Percentiles rank a stretch among this genome's conserved stretches.
Evolutionary conservation across 1,140 invertebrate genomes (phyloP).

Genomic region (Temnothorax curvispinosus): DNA sequence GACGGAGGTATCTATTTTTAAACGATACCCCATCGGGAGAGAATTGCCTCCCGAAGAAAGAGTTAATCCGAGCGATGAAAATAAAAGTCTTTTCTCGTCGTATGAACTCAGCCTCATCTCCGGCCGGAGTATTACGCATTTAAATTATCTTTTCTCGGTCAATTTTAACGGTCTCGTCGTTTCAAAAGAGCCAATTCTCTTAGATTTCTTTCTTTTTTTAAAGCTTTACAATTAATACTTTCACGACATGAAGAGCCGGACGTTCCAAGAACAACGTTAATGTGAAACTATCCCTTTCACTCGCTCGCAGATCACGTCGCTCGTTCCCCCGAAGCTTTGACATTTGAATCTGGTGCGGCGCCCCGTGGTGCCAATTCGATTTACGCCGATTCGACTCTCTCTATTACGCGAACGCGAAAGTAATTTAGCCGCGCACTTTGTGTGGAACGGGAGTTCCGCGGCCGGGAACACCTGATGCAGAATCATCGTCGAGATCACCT

Average conservation of each 20-base stretch:
- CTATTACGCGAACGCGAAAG: slow-evolving; percentile 50
- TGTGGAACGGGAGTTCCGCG: slow-evolving; percentile 30
- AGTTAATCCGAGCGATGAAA: slow-evolving; percentile 14
- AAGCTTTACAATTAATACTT: background rate
- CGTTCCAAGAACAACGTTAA: background rate
- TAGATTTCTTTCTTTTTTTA: background rate
- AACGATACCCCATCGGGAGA: background rate
- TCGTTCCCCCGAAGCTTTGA: slow-evolving; percentile 4
- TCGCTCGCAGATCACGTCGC: background rate
- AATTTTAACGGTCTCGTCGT: background rate
- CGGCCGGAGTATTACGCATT: background rate
- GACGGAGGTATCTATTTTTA: slow-evolving; percentile 42
- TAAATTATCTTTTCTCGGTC: background rate
- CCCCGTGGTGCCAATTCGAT: slow-evolving; percentile 47
- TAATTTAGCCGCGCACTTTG: slow-evolving; percentile 34
- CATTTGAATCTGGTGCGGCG: slow-evolving; percentile 40
- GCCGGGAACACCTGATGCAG: slow-evolving; percentile 33
- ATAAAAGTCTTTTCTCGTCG: background rate
- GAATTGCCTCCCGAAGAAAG: background rate
- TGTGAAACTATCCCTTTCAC: background rate
- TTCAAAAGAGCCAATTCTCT: background rate
- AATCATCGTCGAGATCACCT: slow-evolving; percentile 48
- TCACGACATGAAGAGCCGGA: background rate
- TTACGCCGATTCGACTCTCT: slow-evolving; percentile 40
- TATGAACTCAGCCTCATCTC: background rate